Conservation (phyloP, 1,140 invertebrate genomes). For the Atta colombica region DNA sequence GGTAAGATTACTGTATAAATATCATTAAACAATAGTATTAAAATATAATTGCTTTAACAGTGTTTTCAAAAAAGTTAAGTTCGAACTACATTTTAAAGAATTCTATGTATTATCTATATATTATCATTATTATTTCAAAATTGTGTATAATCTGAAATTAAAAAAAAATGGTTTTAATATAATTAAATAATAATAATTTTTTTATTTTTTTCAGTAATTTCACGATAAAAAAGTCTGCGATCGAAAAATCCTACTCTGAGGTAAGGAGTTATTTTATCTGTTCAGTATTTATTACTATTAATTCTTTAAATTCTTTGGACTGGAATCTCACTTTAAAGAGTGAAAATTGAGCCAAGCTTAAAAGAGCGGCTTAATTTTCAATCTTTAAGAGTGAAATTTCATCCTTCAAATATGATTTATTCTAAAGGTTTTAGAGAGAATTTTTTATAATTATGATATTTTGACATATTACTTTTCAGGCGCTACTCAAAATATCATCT, state of each 20-base stretch:
- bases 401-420: no score
- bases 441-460: neutral
- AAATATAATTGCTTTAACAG: no score
- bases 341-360: no score
- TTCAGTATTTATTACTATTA: slow-evolving; percentile 5
- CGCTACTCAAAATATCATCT: slow-evolving; percentile 95
- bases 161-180: neutral
- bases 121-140: slow-evolving; percentile 7
- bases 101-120: neutral
- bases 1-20: slow-evolving; percentile 82
- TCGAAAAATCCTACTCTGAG: slow-evolving; percentile 98
- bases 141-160: slow-evolving; percentile 4
- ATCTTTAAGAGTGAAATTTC: no score
- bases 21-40: slow-evolving; percentile 18
- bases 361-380: no score
- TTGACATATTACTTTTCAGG: slow-evolving; percentile 87
- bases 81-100: neutral
- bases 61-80: neutral
- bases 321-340: no score
- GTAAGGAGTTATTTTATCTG: slow-evolving; percentile 85
- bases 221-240: slow-evolving; percentile 95
- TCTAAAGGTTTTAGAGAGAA: neutral
- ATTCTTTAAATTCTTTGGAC: no score
- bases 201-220: slow-evolving; percentile 90
- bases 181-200: neutral